Evolutionary conservation across 2,888 invertebrate genomes (phyloP).

Genomic region (Lacanobia oleracea): DNA sequence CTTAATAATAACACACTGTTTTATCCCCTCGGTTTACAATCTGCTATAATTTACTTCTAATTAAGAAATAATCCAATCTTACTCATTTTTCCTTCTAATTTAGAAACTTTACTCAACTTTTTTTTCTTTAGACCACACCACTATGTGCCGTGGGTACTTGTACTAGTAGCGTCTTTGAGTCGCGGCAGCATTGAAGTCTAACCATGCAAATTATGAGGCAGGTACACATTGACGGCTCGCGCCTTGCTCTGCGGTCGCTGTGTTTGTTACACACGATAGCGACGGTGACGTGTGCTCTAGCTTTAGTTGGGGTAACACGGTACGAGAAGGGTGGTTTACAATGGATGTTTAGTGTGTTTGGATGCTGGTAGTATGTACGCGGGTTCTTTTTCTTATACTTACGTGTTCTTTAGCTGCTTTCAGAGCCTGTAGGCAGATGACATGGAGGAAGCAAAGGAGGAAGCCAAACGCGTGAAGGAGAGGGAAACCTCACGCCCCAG

Average conservation of each 20-base stretch:
- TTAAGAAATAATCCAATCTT: too few species aligned
- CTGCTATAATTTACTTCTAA: too few species aligned
- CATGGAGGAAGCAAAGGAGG: too few species aligned
- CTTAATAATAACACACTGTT: too few species aligned
- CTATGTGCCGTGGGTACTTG: slow-evolving; percentile 31
- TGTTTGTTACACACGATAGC: slow-evolving; percentile 27
- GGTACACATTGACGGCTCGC: slow-evolving; percentile 61
- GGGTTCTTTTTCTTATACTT: too few species aligned
- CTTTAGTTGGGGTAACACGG: slow-evolving; percentile 11
- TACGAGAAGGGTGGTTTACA: slow-evolving; percentile 14
- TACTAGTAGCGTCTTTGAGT: slow-evolving; percentile 75
- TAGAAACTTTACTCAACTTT: too few species aligned
- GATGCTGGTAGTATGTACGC: neutral
- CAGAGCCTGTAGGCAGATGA: too few species aligned
- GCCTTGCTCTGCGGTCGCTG: slow-evolving; percentile 40
- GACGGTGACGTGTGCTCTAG: slow-evolving; percentile 23
- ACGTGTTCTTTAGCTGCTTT: too few species aligned
- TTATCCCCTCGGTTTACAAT: too few species aligned
- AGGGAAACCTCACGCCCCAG: too few species aligned
- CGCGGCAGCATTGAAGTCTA: slow-evolving; percentile 72
- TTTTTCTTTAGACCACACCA: slow-evolving; percentile 32
- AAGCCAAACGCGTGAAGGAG: too few species aligned
- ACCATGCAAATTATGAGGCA: slow-evolving; percentile 80
- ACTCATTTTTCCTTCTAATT: too few species aligned
- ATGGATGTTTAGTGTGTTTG: slow-evolving; percentile 12